Percentiles rank a stretch among this genome's conserved stretches.
Evolutionary conservation across 1,140 invertebrate genomes (phyloP).

Genomic region (Sycophila sp.): DNA sequence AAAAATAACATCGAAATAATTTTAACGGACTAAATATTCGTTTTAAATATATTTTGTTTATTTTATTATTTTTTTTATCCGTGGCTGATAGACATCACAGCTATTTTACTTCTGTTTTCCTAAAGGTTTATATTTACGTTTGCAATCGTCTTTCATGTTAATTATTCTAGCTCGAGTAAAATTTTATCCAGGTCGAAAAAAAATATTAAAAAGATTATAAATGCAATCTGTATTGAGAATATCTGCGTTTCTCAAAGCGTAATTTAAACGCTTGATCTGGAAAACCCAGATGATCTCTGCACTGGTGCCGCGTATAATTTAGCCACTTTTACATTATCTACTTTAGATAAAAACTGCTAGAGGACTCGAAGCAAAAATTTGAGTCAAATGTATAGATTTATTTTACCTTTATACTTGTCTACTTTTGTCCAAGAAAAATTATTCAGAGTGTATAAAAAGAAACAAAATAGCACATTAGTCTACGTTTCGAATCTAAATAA

Average conservation of each 20-base stretch:
- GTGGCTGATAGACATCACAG: background rate
- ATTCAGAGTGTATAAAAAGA: slow-evolving; percentile 38
- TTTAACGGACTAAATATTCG: slow-evolving; percentile 35
- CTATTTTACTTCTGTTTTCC: slow-evolving; percentile 27
- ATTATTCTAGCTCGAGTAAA: slow-evolving; percentile 33
- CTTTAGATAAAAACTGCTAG: slow-evolving; percentile 40
- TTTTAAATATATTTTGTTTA: slow-evolving; percentile 16
- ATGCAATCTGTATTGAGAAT: slow-evolving; percentile 40
- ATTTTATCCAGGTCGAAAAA: slow-evolving; percentile 33
- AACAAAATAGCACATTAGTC: slow-evolving; percentile 32
- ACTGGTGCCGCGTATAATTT: slow-evolving; percentile 50
- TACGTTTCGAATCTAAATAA: slow-evolving; percentile 39
- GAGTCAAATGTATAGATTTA: slow-evolving; percentile 50
- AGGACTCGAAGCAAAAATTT: slow-evolving; percentile 42
- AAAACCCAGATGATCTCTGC: slow-evolving; percentile 37
- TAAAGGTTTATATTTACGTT: slow-evolving; percentile 26
- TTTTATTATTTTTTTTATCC: slow-evolving; percentile 12
- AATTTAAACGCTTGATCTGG: slow-evolving; percentile 25
- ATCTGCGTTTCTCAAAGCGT: slow-evolving; percentile 36
- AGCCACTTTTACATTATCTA: slow-evolving; percentile 50
- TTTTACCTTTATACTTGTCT: slow-evolving; percentile 51
- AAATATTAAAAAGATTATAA: slow-evolving; percentile 34
- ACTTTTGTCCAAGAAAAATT: slow-evolving; percentile 49
- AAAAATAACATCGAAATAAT: slow-evolving; percentile 27
- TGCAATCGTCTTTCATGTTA: slow-evolving; percentile 37